phyloP scores from a whole-genome alignment of 2,888 invertebrate species.

The Hypsopygia costalis region DNA sequence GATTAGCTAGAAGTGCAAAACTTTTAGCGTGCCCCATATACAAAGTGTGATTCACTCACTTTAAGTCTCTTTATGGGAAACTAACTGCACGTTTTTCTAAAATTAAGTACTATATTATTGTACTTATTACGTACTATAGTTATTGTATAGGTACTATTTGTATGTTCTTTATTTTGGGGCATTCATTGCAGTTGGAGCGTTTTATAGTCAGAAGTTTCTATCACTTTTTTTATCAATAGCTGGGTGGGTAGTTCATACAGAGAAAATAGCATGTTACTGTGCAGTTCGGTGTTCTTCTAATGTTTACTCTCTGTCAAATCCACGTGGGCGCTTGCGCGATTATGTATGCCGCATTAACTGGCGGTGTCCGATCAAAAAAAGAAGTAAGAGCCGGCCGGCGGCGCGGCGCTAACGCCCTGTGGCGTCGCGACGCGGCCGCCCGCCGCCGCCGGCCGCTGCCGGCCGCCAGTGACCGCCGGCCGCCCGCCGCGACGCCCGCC shows the following conservation, averaged over 20 bases:
- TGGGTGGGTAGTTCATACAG: too few relatives aligned
- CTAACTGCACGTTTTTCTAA: too few relatives aligned
- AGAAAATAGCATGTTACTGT: too few relatives aligned
- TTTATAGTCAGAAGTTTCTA: too few relatives aligned
- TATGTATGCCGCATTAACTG: slow-evolving; percentile 29
- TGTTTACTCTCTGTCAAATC: slow-evolving; percentile 25
- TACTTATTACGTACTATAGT: too few relatives aligned
- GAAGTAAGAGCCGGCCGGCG: slow-evolving; percentile 13
- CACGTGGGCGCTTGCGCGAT: slow-evolving; percentile 52
- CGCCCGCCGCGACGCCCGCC: slow-evolving; percentile 16
- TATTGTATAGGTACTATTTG: too few relatives aligned
- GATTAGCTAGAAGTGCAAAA: neutral
- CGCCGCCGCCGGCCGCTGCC: slow-evolving; percentile 27
- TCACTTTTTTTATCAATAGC: too few relatives aligned
- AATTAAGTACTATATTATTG: too few relatives aligned
- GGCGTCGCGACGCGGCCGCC: slow-evolving; percentile 14
- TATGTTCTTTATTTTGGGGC: too few relatives aligned
- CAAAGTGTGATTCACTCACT: too few relatives aligned
- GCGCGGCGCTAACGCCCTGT: slow-evolving; percentile 19
- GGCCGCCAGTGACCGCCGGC: slow-evolving; percentile 20
- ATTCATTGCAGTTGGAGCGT: too few relatives aligned
- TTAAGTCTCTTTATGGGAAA: too few relatives aligned
- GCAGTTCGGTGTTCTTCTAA: slow-evolving; percentile 9
- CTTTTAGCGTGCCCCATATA: neutral
- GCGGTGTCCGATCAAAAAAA: slow-evolving; percentile 12